phyloP scores from a whole-genome alignment of 2,888 invertebrate genomes.

The Calameuta idolon region DNA sequence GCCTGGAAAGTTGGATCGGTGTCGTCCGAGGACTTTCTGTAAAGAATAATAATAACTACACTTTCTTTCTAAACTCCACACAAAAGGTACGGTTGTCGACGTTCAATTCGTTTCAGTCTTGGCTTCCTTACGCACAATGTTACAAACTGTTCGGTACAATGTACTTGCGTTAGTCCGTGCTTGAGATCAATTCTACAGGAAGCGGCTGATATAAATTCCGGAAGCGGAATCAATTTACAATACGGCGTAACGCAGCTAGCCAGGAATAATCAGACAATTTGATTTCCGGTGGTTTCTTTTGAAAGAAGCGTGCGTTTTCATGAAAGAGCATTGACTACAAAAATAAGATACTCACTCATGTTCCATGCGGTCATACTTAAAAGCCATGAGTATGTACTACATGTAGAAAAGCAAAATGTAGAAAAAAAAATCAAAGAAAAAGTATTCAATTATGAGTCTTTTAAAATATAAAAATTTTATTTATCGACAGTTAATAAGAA shows the following conservation, averaged over 20 bases:
- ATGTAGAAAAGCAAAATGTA: too few species aligned
- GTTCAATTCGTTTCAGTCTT: background rate
- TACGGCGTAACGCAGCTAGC: too few species aligned
- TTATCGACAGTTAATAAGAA: too few species aligned
- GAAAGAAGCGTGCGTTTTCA: background rate
- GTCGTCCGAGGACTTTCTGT: background rate
- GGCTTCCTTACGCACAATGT: background rate
- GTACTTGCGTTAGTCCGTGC: background rate
- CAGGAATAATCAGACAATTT: background rate
- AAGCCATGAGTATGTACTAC: background rate
- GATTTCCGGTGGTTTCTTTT: background rate
- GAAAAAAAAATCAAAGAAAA: too few species aligned
- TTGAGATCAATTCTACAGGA: background rate
- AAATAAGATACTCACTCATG: too few species aligned
- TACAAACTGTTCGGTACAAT: background rate
- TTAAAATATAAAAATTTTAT: background rate
- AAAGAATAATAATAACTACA: background rate
- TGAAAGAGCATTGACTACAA: background rate
- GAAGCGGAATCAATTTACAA: background rate
- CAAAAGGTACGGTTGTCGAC: background rate
- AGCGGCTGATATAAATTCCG: background rate
- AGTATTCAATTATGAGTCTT: too few species aligned
- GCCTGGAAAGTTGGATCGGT: background rate
- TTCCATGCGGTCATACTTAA: background rate
- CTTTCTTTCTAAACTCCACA: background rate